Evolutionary conservation across 1,140 invertebrate species (phyloP).

Genomic region (Philotrypesis tridentata): DNA sequence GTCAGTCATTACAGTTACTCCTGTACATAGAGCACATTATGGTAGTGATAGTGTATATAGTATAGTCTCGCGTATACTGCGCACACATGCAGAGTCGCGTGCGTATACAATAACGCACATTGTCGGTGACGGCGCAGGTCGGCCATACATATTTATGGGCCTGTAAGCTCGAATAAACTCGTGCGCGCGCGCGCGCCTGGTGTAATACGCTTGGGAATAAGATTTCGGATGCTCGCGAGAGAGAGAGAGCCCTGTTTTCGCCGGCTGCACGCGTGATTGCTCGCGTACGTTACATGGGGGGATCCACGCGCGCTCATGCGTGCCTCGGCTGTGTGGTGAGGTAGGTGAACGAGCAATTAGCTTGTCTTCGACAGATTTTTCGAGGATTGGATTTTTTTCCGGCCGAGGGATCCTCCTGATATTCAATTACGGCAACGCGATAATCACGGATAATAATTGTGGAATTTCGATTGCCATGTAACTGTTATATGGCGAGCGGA

Average conservation of each 20-base stretch:
- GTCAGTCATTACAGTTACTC: conserved; percentile 20
- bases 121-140: neutral
- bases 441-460: no score
- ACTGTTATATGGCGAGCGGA: no score
- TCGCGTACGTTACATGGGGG: neutral
- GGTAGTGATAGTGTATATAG: no score
- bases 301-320: neutral
- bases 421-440: neutral
- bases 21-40: neutral
- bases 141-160: conserved; percentile 27
- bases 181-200: neutral
- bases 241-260: neutral
- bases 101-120: no score
- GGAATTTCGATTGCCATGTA: no score
- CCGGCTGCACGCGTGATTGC: neutral
- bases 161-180: conserved; percentile 9
- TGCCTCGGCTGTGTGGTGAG: neutral
- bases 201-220: conserved; percentile 31
- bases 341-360: neutral
- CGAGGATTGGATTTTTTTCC: neutral
- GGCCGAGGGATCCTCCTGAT: neutral
- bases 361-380: neutral
- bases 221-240: conserved; percentile 8
- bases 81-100: no score
- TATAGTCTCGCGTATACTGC: no score